A percentile compares a stretch with the other conserved stretches of the same genome.
Evolutionary conservation across 2,888 invertebrate genomes (phyloP).

Genomic region (Tromatobia lineatoria): DNA sequence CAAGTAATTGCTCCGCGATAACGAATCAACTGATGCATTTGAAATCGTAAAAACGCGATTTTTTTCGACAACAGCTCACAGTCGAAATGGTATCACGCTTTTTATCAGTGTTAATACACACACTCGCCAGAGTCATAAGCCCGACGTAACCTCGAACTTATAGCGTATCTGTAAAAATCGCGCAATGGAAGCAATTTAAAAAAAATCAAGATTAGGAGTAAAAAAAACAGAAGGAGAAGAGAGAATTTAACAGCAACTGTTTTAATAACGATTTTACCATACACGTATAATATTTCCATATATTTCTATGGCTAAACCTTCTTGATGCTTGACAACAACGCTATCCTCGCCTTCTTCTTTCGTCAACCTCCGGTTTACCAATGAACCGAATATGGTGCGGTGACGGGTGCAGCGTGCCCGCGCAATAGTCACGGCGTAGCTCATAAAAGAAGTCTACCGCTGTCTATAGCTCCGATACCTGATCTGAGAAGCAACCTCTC

Average conservation of each 20-base stretch:
- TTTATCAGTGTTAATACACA: constrained; percentile 83
- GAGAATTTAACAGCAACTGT: constrained; percentile 63
- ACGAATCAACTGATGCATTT: constrained; percentile 3
- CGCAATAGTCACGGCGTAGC: constrained; percentile 95
- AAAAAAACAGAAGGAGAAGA: constrained; percentile 19
- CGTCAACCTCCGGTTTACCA: constrained; percentile 81
- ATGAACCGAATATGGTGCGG: constrained; percentile 81
- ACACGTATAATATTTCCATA: constrained; percentile 75
- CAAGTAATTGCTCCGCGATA: constrained; percentile 12
- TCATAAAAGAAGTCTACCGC: constrained; percentile 94
- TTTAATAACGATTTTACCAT: constrained; percentile 74
- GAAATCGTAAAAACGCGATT: constrained; percentile 6
- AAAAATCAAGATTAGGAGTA: constrained; percentile 42
- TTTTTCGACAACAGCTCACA: constrained; percentile 70
- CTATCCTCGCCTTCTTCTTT: constrained; percentile 84
- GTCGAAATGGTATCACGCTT: constrained; percentile 82
- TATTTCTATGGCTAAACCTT: constrained; percentile 84
- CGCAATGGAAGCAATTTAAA: constrained; percentile 23
- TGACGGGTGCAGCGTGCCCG: constrained; percentile 87
- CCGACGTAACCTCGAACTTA: constrained; percentile 42
- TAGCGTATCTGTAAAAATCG: constrained; percentile 40
- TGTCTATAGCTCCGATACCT: constrained; percentile 94
- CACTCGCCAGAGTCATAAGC: constrained; percentile 75
- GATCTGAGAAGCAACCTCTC: constrained; percentile 92
- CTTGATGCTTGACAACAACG: constrained; percentile 84